Conservation (phyloP, 2,888 invertebrate genomes). For the Caenorhabditis sp. region DNA sequence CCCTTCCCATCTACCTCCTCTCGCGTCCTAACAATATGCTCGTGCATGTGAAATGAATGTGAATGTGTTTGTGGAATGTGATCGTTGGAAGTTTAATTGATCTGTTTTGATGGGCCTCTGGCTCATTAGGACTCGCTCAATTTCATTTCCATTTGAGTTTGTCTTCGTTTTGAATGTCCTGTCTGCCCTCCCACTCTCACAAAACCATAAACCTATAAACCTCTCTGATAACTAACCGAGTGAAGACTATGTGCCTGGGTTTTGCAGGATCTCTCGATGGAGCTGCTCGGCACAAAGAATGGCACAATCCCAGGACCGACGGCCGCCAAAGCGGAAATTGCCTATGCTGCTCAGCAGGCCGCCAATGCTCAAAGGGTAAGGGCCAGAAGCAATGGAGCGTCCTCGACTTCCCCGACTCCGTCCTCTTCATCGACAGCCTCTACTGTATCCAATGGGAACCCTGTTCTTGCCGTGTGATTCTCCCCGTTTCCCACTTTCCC, state of each 20-base stretch:
- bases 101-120: no score
- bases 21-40: not conserved
- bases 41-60: not conserved
- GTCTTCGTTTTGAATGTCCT: not conserved
- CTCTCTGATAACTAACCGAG: slow-evolving; percentile 36
- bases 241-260: slow-evolving; percentile 48
- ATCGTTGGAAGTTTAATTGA: no score
- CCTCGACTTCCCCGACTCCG: not conserved
- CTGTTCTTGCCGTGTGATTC: slow-evolving; percentile 37
- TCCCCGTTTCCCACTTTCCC: not conserved
- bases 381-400: slow-evolving; percentile 5
- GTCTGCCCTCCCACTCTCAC: not conserved
- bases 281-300: slow-evolving; percentile 75
- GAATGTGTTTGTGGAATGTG: slow-evolving; percentile 4
- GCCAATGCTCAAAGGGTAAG: slow-evolving; percentile 56
- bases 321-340: slow-evolving; percentile 72
- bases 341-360: slow-evolving; percentile 62
- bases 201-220: not conserved
- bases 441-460: not conserved
- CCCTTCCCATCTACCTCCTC: not conserved
- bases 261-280: slow-evolving; percentile 76
- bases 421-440: not conserved
- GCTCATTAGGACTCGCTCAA: no score
- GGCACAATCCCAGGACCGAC: slow-evolving; percentile 77
- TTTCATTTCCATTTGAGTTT: not conserved